Conservation (phyloP, 2,797 vertebrate species). For the Anguilla marmorata region DNA sequence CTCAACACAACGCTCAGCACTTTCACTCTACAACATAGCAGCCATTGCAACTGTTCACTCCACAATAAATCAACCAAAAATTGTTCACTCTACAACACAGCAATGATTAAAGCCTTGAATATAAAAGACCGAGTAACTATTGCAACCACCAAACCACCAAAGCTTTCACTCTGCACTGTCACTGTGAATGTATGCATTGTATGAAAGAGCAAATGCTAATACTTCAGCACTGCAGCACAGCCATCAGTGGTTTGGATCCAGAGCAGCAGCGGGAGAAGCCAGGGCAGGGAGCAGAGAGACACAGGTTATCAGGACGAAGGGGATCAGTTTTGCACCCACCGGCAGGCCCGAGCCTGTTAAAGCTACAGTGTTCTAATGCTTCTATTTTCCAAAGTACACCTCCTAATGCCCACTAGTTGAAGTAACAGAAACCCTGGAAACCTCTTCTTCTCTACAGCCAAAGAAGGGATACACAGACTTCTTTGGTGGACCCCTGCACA, state of each 20-base stretch:
- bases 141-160: not conserved
- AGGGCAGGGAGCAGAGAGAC: not conserved
- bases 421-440: not conserved
- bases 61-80: conserved; percentile 15
- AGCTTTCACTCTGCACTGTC: not conserved
- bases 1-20: conserved; percentile 35
- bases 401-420: not conserved
- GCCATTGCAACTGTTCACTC: conserved; percentile 41
- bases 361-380: not conserved
- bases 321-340: not conserved
- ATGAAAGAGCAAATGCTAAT: not conserved
- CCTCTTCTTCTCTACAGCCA: not conserved
- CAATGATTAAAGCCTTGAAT: conserved; percentile 41
- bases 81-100: not conserved
- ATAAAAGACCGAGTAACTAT: conserved; percentile 34
- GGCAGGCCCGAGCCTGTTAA: not conserved
- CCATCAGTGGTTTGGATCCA: not conserved
- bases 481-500: not conserved
- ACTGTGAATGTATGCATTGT: not conserved
- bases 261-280: not conserved
- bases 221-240: not conserved
- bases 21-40: conserved; percentile 41
- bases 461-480: not conserved
- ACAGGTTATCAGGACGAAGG: not conserved
- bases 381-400: not conserved